phyloP scores from a whole-genome alignment of 2,888 invertebrate species.

The Muscina levida region DNA sequence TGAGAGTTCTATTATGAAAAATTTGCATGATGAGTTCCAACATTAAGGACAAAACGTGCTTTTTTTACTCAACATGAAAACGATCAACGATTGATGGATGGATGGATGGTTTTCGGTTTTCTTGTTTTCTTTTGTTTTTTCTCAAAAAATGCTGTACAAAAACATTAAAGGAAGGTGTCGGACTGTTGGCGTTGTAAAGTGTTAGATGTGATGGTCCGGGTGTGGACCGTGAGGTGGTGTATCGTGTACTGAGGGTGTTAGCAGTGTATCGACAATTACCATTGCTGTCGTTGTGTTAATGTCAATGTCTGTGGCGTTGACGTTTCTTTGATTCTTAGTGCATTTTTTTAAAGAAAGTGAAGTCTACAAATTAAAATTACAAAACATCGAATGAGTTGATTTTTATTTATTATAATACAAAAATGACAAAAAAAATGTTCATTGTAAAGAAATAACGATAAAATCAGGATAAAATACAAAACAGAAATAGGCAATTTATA shows the following conservation, averaged over 20 bases:
- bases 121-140: too few relatives aligned
- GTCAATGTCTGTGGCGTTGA: too few relatives aligned
- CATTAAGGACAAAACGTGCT: conserved; percentile 12
- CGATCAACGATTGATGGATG: neutral
- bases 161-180: conserved; percentile 22
- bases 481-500: too few relatives aligned
- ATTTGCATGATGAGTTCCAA: neutral
- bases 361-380: too few relatives aligned
- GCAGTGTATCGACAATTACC: too few relatives aligned
- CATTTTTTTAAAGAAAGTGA: too few relatives aligned
- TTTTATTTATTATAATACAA: too few relatives aligned
- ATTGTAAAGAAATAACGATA: neutral
- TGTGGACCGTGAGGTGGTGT: neutral
- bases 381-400: too few relatives aligned
- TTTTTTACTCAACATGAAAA: conserved; percentile 8
- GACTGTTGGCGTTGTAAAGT: conserved; percentile 8
- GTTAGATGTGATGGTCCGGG: neutral
- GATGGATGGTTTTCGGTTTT: neutral
- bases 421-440: neutral
- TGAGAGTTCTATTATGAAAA: neutral
- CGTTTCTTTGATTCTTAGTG: too few relatives aligned
- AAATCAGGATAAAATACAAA: conserved; percentile 73
- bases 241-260: neutral
- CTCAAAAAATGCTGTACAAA: conserved; percentile 30
- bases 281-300: too few relatives aligned